Evolutionary conservation across 1,140 invertebrate genomes (phyloP), one percentile per base, ranked within the genome.

Genomic region (Heliothis virescens): DNA sequence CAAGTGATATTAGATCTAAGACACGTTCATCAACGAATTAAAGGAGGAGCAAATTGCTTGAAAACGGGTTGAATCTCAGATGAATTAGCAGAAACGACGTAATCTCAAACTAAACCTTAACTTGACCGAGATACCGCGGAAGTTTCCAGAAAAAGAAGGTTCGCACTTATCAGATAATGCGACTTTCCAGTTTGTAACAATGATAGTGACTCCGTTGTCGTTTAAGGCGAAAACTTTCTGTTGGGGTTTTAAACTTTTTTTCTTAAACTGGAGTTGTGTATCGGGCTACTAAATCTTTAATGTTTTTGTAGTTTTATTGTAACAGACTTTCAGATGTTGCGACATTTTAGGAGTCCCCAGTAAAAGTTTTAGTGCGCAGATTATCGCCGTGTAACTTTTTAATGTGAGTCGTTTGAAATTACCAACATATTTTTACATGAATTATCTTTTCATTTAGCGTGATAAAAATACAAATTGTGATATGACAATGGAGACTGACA

Each of bases 281-380:
- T 76, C 74, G 59, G 60, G n/a, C 21, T 47, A 76, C 60, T 76
- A 76, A 76, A 76, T 76, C 74, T 76, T 76, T 63, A 65, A 76
- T 63, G 72, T 76, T 75, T 74, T 75, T 75, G 73, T 75, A 63
- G 73, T 75, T 76, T 76, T 76, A 76, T 76, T 76, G 59, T 63
- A 16, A 53, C 63, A 53, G 67, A 71, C 48, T 71, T 71, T 53
- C 11, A 21, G 67, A 71, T 71, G 67, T 71, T 71, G 3, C 5
- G 48, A 50, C 48, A 53, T 71, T 71, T 71, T 50, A 71, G 21
- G 48, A 52, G 67, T 71, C 13, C 13, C 18, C 63, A 16, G 18
- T 3, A 10, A 53, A 71, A 71, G 48, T 71, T 71, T 53, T 71
- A 53, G 48, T 71, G 67, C 21, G 48, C 60, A 48, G 34, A 48